phyloP scores from a whole-genome alignment of 2,113 vertebrate species.

The Oreocharis arfaki region DNA sequence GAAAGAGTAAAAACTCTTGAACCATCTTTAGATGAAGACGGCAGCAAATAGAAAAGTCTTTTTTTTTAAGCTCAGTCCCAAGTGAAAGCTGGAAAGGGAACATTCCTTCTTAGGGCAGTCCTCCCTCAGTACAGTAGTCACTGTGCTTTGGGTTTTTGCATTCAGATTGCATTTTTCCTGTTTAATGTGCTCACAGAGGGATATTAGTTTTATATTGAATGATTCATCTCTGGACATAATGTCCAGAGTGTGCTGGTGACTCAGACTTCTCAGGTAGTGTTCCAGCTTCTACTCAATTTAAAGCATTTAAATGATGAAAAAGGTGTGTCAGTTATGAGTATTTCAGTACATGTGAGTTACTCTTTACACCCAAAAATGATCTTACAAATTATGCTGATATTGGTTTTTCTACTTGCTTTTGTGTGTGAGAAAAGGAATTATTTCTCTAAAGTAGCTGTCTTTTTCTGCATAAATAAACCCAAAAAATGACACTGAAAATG shows the following conservation, averaged over 20 bases:
- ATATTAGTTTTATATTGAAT: neutral
- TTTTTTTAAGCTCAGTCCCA: neutral
- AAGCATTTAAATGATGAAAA: neutral
- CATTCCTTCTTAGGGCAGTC: neutral
- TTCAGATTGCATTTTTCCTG: neutral
- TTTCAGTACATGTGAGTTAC: neutral
- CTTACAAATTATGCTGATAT: neutral
- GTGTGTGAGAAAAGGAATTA: neutral
- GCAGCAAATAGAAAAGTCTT: neutral
- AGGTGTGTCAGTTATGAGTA: neutral
- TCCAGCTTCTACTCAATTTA: neutral
- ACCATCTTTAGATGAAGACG: neutral
- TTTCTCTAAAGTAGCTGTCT: neutral
- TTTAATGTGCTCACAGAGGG: neutral
- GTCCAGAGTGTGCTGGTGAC: neutral
- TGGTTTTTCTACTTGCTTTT: neutral
- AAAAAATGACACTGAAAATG: neutral
- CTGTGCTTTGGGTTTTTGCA: neutral
- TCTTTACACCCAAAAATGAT: neutral
- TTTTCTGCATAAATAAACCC: neutral
- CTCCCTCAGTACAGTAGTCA: too few species aligned
- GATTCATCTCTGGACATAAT: neutral
- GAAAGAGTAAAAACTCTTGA: conserved; percentile 11
- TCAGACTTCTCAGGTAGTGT: neutral
- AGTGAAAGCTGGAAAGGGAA: neutral